Evolutionary conservation across 2,797 vertebrate genomes (phyloP), one percentile per base, ranked within the genome.

Genomic region (Pangasius djambal): DNA sequence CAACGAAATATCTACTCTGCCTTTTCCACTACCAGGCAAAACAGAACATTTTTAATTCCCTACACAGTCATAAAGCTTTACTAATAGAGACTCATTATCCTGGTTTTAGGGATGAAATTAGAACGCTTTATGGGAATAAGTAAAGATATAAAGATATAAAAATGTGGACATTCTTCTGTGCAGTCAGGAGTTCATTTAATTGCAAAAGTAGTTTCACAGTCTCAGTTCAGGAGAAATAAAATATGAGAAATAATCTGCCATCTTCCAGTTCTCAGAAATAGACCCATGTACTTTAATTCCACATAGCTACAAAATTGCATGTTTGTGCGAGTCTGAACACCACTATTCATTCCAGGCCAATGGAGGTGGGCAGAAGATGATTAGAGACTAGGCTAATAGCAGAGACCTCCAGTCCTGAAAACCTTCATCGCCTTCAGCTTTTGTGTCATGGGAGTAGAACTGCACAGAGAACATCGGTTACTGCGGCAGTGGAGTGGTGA

Each of bases 381-480:
- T 83, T 15, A 67, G 34, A 75, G 44, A 67, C n/a, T 10, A 25
- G 44, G 16, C 44, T 83, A 18, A 83, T 48, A 63, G 67, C 57
- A 31, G 5, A 67, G 25, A 1, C 44, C 16, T 12, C 5, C 18
- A 84, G 52, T n/a, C 31, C 65, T 40, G 31, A 65, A 85, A 55
- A 55, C 40, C 81, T 52, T 40, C n/a, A 79, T 86, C 16, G 44
- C 75, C 37, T 52, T 67, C 55, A 86, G 65, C 12, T 79, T 55
- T 52, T 63, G 37, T 82, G 75, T 82, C 88, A 86, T n/a, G 77
- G 40, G 65, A 74, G 52, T 40, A 74, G 44, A 48, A 63, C 22
- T 61, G 86, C 31, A 87, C 75, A 72, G 40, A 57, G 59, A 55
- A 63, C 85, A 89, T 86, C 85, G 74, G 55, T 87, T 67, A 75